Conservation (phyloP, 2,888 invertebrate genomes). For the Dryocosmus kuriphilus region DNA sequence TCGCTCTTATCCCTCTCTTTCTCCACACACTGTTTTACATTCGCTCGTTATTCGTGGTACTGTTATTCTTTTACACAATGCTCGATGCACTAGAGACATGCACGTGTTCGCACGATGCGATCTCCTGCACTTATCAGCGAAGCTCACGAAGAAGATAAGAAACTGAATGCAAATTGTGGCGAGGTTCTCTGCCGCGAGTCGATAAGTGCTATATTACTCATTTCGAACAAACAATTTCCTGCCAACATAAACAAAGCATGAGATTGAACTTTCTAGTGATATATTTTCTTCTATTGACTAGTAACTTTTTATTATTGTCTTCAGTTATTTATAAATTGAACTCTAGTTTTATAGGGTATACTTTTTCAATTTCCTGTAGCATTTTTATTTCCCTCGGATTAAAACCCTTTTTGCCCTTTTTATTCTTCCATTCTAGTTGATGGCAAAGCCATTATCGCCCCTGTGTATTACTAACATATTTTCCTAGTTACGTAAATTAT, state of each 20-base stretch:
- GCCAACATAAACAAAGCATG: not conserved
- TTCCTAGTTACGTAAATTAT: conserved; percentile 33
- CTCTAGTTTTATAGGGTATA: not conserved
- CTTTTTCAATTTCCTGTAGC: not conserved
- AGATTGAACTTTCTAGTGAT: conserved; percentile 1
- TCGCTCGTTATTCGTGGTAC: conserved; percentile 31
- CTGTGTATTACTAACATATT: conserved; percentile 28
- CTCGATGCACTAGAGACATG: conserved; percentile 39
- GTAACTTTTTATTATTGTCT: not conserved
- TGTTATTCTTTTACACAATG: conserved; percentile 37
- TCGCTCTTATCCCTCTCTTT: conserved; percentile 6
- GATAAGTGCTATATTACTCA: conserved; percentile 23
- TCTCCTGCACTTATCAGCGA: conserved; percentile 24
- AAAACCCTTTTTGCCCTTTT: not conserved
- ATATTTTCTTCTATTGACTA: not conserved
- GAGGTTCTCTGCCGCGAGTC: not conserved
- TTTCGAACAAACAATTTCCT: not conserved
- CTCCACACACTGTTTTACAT: conserved; percentile 6
- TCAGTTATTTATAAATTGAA: conserved; percentile 13
- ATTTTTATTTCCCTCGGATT: not conserved
- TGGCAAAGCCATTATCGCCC: conserved; percentile 22
- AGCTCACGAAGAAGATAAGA: conserved; percentile 36
- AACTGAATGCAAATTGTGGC: conserved; percentile 27
- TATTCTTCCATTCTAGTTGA: conserved; percentile 20
- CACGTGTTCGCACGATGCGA: conserved; percentile 38